A percentile compares a stretch with the other conserved stretches of the same genome.
These are phyloP conservation scores for Limnephilus marmoratus DNA, from an alignment of 2,888 invertebrate genomes.

Conservation along the genomic window DNA sequence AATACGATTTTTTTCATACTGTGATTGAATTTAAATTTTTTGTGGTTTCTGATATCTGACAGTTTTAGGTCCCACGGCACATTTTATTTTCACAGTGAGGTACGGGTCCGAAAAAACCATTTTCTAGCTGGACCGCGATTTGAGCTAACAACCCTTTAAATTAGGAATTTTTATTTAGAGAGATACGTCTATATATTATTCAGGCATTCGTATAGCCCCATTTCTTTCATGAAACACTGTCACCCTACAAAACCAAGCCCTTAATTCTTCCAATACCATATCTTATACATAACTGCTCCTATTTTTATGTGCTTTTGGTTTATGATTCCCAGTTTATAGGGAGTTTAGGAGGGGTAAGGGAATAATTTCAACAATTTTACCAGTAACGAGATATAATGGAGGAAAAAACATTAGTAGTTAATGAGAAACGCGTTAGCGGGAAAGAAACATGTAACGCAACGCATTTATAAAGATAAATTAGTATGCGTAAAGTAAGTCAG, in stretches of 20 bases:
- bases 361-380: slow-evolving; percentile 12
- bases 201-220: neutral
- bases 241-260: slow-evolving; percentile 13
- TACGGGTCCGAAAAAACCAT: no score
- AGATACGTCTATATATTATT: neutral
- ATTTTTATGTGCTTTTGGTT: neutral
- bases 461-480: neutral
- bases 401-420: neutral
- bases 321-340: slow-evolving; percentile 24
- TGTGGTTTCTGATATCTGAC: no score
- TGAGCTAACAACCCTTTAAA: neutral
- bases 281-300: slow-evolving; percentile 47
- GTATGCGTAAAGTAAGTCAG: no score
- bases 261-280: slow-evolving; percentile 23
- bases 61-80: no score
- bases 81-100: no score
- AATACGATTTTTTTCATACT: no score
- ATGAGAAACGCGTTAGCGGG: slow-evolving; percentile 23
- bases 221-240: neutral
- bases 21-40: no score
- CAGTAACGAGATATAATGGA: slow-evolving; percentile 13
- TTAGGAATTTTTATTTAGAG: neutral
- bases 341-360: neutral
- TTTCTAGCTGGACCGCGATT: no score
- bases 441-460: neutral